Base-by-base conservation (phyloP, 1,140 invertebrate genomes). In the Palaemon carinicauda region DNA sequence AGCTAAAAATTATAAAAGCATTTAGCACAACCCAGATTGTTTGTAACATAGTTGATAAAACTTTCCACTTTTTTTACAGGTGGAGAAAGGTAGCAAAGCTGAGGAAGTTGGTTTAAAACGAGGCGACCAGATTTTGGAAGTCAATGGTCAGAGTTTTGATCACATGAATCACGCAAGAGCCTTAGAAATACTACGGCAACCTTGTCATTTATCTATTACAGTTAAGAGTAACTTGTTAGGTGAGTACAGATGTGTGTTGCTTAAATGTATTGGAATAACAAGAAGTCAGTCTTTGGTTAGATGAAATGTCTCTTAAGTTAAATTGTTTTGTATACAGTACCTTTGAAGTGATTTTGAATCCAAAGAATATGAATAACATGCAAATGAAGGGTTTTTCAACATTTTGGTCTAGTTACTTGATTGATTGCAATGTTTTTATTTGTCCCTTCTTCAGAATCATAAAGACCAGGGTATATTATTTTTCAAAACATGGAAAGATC, bases 121-220 rank as follows among this genome's bases (percentile, higher is more conserved):
- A 75, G 98, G 98, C 1, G 98, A 99, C 93, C 98, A 99, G 92
- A 96, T 98, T 87, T 93, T 99, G 80, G 97, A 99, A 93, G 98
- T 99, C 0, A 99, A 99, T 92, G 97, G 98, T 24, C 96, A 98
- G 90, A 98, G 95, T 90, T 98, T 99, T 91, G 95, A 97, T 90
- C 96, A 97, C 91, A 96, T 99, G 53, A 96, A 95, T 89, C 96
- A 97, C 91, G 94, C 95, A 24, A 94, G 95, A 90, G 98, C 98
- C 4, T 93, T 99, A 89, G 98, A 99, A 91, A 95, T 99, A 79
- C 94, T 99, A 0, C 94, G 95, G 85, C 96, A 96, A 60, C 97
- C 97, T 29, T 99, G 98, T 78, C 98, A 99, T 93, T 93, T 99
- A 56, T 97, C 96, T 91, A 96, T 99, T 89, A 97, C 96, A 56